Conservation (phyloP, 2,113 vertebrate genomes). For the Trochalopteron elliotii region DNA sequence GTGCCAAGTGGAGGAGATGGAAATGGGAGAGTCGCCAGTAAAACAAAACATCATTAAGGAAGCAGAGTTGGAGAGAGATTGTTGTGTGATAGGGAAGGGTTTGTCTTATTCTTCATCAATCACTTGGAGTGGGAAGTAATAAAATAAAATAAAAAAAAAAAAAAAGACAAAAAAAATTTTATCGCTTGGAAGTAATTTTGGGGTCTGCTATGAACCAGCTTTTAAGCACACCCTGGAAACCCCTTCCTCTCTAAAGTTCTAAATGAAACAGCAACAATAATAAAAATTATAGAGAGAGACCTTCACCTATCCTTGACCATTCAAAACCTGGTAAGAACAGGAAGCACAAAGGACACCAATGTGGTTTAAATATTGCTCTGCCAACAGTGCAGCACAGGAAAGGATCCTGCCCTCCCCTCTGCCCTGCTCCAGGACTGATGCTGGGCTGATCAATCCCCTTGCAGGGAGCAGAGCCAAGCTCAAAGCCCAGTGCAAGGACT, state of each 20-base stretch:
- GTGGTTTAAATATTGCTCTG: not conserved
- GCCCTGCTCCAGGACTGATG: not conserved
- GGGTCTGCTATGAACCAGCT: not conserved
- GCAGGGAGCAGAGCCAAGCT: not conserved
- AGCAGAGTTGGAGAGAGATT: not conserved
- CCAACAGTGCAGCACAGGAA: not conserved
- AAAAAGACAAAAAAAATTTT: not conserved
- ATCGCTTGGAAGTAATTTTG: conserved; percentile 11
- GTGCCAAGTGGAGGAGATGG: conserved; percentile 15
- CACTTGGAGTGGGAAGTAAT: not conserved
- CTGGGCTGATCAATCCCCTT: not conserved
- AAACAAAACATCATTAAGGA: not conserved
- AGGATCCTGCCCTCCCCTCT: not conserved
- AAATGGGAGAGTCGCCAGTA: not conserved
- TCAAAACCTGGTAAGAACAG: not conserved
- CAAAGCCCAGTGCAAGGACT: not conserved
- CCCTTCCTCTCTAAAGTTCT: not conserved
- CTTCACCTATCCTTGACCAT: not conserved
- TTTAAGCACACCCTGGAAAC: not conserved
- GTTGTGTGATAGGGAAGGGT: not conserved
- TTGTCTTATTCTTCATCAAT: not conserved
- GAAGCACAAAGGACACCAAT: not conserved
- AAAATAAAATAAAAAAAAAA: not conserved
- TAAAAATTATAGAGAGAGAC: not conserved
- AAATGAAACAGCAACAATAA: not conserved